Evolutionary conservation across 2,888 invertebrate genomes (phyloP), one percentile per base, ranked within the genome.

Genomic region (Agapostemon virescens): DNA sequence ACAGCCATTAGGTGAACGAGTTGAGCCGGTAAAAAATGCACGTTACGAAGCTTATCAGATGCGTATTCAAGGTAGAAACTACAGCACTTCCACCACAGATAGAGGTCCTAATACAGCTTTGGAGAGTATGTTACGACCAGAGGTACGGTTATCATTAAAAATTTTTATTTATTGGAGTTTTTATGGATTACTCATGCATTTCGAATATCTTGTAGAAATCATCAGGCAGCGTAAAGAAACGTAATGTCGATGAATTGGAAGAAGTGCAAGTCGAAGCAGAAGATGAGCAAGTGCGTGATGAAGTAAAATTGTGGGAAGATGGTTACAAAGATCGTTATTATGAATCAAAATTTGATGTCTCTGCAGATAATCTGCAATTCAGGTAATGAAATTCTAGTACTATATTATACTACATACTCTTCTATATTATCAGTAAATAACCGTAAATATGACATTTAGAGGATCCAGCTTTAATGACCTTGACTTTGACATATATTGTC

Each of bases 301-400:
- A 98, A 93, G 98, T 98, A 69, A 95, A 98, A 23, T 94, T 98
- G 9, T 98, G 98, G 97, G 99, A 99, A 93, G 97, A 97, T 87
- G 99, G 99, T 0, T 99, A 98, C 94, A 99, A 99, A 93, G 98
- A 98, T 92, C 95, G 99, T 52, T 99, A 99, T 93, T 99, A 99
- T 92, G 97, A 98, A 93, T 97, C 97, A 72, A 98, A 98, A 93
- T 98, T 98, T 91, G 97, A 97, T 90, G 97, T 98, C 17, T 93
- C 94, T 7, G 85, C 95, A 0, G 95, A 96, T 23, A 96, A 98
- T 91, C 90, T 96, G 49, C 96, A 96, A 89, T 99, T 99, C 93
- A 95, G 99, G 94, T 95, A 84, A 17, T 33, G 3, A 23, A 49
- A 26, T 58, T 61, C 26, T 38, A 26, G 4, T 17, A 20, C 20